These are phyloP conservation scores for Helicoverpa armigera DNA, from an alignment of 1,140 invertebrate genomes.

Conservation along the genomic window DNA sequence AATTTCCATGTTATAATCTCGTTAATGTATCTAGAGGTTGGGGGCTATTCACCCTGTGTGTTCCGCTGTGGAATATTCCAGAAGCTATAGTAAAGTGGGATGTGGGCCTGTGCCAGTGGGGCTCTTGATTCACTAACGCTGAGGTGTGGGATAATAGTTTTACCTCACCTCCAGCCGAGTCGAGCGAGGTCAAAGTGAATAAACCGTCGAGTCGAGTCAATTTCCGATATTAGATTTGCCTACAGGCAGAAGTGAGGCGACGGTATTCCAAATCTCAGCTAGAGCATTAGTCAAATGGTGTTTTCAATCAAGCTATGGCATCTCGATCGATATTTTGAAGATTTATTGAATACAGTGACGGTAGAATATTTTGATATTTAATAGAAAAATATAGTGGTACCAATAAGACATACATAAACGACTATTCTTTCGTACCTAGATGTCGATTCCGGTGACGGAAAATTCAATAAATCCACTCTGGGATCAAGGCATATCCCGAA, in stretches of 20 bases:
- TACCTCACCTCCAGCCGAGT: constrained; percentile 64
- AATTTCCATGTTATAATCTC: background rate
- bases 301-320: constrained; percentile 21
- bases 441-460: constrained; percentile 10
- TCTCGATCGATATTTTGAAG: constrained; percentile 9
- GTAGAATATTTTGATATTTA: background rate
- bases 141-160: constrained; percentile 67
- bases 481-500: constrained; percentile 37
- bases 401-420: too few relatives aligned
- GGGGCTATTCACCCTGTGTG: background rate
- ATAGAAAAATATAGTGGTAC: too few relatives aligned
- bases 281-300: constrained; percentile 44
- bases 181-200: constrained; percentile 68
- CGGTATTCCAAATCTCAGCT: constrained; percentile 51
- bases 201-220: constrained; percentile 70
- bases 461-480: constrained; percentile 39
- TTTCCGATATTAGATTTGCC: constrained; percentile 79
- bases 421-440: background rate
- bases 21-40: background rate
- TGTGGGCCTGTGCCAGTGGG: constrained; percentile 34
- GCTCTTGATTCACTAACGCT: constrained; percentile 59
- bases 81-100: constrained; percentile 19
- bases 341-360: background rate
- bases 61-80: background rate
- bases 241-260: constrained; percentile 61